These are phyloP conservation scores for Hirundo rustica DNA, from an alignment of 2,797 vertebrate species.

Conservation along the genomic window DNA sequence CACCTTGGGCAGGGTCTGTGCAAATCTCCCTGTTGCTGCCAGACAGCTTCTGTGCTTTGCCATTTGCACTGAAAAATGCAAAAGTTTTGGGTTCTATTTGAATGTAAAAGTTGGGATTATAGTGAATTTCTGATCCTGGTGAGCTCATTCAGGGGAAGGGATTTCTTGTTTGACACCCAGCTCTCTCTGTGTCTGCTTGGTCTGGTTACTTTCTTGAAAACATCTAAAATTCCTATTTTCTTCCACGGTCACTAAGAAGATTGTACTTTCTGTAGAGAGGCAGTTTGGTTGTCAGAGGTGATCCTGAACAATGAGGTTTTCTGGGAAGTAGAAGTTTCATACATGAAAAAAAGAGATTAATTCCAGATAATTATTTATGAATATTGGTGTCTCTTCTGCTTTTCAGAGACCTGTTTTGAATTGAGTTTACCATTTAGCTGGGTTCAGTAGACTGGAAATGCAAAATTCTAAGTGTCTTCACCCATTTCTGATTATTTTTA, in stretches of 20 bases:
- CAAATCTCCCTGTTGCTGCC: not conserved
- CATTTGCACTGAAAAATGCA: not conserved
- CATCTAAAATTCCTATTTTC: not conserved
- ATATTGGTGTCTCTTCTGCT: not conserved
- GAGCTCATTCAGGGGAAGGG: not conserved
- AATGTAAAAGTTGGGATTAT: not conserved
- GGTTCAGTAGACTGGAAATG: not conserved
- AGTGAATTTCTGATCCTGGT: not conserved
- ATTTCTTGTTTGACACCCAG: not conserved
- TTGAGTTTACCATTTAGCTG: not conserved
- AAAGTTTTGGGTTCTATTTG: not conserved
- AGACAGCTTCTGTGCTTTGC: not conserved
- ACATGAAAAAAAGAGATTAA: not conserved
- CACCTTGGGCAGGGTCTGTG: not conserved
- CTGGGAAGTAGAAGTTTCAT: not conserved
- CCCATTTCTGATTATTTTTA: not conserved
- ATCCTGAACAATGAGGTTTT: not conserved
- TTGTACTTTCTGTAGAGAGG: not conserved
- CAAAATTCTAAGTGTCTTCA: not conserved
- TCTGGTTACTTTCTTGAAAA: not conserved
- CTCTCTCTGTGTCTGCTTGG: not conserved
- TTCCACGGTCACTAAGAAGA: not conserved
- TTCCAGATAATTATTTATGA: not conserved
- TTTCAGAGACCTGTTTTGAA: not conserved
- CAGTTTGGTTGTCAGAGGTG: not conserved